phyloP scores from a whole-genome alignment of 1,140 invertebrate species.

The Araneus ventricosus region DNA sequence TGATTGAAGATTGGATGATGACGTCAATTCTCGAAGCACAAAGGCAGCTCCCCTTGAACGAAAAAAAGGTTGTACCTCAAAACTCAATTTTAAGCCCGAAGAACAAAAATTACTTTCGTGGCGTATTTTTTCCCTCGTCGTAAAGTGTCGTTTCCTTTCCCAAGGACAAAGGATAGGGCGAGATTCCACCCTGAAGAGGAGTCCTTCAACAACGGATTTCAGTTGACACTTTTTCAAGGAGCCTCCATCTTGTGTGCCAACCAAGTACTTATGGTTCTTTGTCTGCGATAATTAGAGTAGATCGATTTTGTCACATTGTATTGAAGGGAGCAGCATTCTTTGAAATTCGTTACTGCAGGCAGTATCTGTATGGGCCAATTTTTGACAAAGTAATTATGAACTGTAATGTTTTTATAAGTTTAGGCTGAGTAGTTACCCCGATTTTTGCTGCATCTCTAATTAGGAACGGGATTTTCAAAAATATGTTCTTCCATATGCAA shows the following conservation, averaged over 20 bases:
- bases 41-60: not conserved
- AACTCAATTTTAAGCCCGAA: not conserved
- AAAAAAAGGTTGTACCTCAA: not conserved
- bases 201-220: not conserved
- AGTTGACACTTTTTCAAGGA: conserved; percentile 26
- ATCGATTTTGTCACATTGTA: conserved; percentile 4
- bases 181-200: not conserved
- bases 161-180: not conserved
- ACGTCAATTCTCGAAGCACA: not conserved
- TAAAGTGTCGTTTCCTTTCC: conserved; percentile 16
- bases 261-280: not conserved
- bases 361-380: not conserved
- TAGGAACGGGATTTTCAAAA: too few relatives aligned
- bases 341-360: not conserved
- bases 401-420: too few relatives aligned
- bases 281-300: conserved; percentile 20
- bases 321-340: not conserved
- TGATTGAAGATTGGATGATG: not conserved
- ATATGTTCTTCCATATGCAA: too few relatives aligned
- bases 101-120: not conserved
- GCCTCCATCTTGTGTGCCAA: not conserved
- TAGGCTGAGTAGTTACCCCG: too few relatives aligned
- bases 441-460: too few relatives aligned
- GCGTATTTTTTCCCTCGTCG: not conserved
- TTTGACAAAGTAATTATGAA: not conserved